Percentiles rank a stretch among this genome's conserved stretches.
Evolutionary conservation across 2,888 invertebrate genomes (phyloP).

Genomic region (Cantharis rustica): DNA sequence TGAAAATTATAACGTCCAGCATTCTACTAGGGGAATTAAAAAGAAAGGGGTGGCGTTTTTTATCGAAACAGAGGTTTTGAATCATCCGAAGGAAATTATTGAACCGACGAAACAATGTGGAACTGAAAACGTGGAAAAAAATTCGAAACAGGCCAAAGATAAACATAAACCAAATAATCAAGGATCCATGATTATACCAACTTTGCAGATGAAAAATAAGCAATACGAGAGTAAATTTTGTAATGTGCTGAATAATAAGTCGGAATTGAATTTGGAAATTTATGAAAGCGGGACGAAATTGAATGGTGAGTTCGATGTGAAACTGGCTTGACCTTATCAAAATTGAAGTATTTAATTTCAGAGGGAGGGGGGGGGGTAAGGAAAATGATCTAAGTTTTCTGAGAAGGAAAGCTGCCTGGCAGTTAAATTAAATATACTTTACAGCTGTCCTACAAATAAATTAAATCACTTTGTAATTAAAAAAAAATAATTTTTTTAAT

Average conservation of each 20-base stretch:
- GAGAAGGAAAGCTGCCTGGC: too few species aligned
- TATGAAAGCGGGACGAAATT: constrained; percentile 42
- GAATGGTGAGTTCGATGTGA: constrained; percentile 15
- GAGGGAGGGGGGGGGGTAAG: too few species aligned
- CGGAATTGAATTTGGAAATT: constrained; percentile 49
- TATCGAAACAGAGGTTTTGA: constrained; percentile 40
- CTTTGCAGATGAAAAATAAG: constrained; percentile 59
- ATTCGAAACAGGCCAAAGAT: background rate
- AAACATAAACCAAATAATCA: constrained; percentile 49
- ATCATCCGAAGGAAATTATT: constrained; percentile 13
- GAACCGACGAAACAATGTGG: constrained; percentile 32
- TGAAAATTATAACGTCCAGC: constrained; percentile 23
- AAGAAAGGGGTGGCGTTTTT: constrained; percentile 51
- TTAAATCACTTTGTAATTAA: too few species aligned
- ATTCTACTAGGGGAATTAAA: constrained; percentile 20
- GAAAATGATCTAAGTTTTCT: too few species aligned
- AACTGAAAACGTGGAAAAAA: background rate
- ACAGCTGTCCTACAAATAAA: too few species aligned
- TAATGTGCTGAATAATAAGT: constrained; percentile 55
- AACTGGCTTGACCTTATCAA: background rate
- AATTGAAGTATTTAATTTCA: background rate
- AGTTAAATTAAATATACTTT: too few species aligned
- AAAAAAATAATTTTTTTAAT: too few species aligned
- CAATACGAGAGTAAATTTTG: constrained; percentile 60
- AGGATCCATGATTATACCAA: constrained; percentile 63